Conservation (phyloP, 2,888 invertebrate genomes). For the Hoplodrina ambigua region DNA sequence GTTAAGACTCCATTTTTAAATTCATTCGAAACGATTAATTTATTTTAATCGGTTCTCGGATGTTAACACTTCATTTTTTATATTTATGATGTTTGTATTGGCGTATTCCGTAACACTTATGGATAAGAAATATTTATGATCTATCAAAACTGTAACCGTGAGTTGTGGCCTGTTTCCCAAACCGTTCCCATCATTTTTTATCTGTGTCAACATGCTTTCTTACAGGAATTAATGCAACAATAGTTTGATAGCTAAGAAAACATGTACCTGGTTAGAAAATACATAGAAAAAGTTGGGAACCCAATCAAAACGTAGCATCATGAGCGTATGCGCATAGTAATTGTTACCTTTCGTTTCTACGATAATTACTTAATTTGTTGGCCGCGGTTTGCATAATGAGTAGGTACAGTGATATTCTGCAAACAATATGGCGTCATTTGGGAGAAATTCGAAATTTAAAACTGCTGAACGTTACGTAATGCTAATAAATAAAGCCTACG, state of each 20-base stretch:
- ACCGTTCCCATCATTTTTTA: slow-evolving; percentile 58
- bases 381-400: slow-evolving; percentile 64
- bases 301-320: slow-evolving; percentile 64
- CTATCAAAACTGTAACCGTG: slow-evolving; percentile 22
- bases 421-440: slow-evolving; percentile 46
- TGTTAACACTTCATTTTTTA: slow-evolving; percentile 47
- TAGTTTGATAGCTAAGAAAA: slow-evolving; percentile 70
- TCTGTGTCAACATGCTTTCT: slow-evolving; percentile 56
- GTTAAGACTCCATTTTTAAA: slow-evolving; percentile 51
- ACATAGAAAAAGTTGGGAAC: slow-evolving; percentile 76
- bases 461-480: neutral
- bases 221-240: slow-evolving; percentile 70
- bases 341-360: slow-evolving; percentile 75
- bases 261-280: slow-evolving; percentile 73
- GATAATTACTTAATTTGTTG: slow-evolving; percentile 72
- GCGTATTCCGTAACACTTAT: slow-evolving; percentile 55
- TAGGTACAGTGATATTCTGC: slow-evolving; percentile 59
- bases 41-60: slow-evolving; percentile 30
- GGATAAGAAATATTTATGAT: slow-evolving; percentile 2
- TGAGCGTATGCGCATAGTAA: slow-evolving; percentile 69
- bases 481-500: neutral
- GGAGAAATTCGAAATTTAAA: slow-evolving; percentile 50
- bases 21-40: slow-evolving; percentile 39
- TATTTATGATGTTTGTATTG: slow-evolving; percentile 21
- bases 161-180: slow-evolving; percentile 68